Conservation (phyloP, 1,140 invertebrate species). For the Bombus haemorrhoidalis region DNA sequence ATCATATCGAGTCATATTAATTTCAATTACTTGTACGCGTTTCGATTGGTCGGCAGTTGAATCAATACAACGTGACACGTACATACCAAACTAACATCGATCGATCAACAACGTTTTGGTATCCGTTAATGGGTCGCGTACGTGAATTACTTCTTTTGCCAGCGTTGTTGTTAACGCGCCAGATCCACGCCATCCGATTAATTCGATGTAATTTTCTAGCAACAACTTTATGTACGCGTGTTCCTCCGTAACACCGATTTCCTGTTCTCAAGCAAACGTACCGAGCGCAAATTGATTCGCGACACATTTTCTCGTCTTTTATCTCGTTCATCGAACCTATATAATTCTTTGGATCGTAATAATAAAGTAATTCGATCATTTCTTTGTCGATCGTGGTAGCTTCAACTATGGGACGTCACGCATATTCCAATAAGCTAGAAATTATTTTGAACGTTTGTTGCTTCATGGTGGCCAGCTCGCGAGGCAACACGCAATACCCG, state of each 20-base stretch:
- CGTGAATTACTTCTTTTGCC: neutral
- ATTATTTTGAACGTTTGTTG: conserved; percentile 11
- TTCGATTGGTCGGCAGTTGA: neutral
- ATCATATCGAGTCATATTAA: neutral
- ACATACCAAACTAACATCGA: neutral
- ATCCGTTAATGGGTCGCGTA: conserved; percentile 7
- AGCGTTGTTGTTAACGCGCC: neutral
- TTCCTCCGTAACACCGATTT: neutral
- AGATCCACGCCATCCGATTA: conserved; percentile 38
- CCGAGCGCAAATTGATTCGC: neutral
- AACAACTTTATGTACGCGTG: conserved; percentile 15
- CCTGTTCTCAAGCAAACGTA: neutral
- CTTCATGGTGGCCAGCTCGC: neutral
- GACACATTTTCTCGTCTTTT: neutral
- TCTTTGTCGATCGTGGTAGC: neutral
- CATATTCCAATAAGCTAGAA: conserved; percentile 1
- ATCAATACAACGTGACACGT: neutral
- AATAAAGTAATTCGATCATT: neutral
- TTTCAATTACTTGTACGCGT: neutral
- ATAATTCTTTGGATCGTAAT: neutral
- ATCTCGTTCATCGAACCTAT: neutral
- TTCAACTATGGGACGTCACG: neutral
- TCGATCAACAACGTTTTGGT: conserved; percentile 31
- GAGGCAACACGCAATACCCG: conserved; percentile 1
- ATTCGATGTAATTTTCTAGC: conserved; percentile 40